Conservation (phyloP, 2,888 invertebrate genomes). For the Protonemura montana region DNA sequence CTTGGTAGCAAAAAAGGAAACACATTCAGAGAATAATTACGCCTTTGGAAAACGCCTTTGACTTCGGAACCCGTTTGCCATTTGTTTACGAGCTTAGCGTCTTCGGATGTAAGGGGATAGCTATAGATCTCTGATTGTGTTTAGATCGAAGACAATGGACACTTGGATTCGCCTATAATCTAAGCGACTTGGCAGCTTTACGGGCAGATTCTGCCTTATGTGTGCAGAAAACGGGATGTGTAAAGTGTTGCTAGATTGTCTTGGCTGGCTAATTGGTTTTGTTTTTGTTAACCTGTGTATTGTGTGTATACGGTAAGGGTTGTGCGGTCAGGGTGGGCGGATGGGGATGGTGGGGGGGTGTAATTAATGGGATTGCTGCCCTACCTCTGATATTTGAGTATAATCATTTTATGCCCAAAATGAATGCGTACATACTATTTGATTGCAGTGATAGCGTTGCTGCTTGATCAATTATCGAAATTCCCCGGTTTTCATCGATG, state of each 20-base stretch:
- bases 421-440: neutral
- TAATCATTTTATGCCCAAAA: neutral
- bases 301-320: neutral
- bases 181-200: no score
- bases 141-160: no score
- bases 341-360: neutral
- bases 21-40: neutral
- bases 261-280: neutral
- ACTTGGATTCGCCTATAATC: no score
- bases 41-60: neutral
- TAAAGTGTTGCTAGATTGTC: neutral
- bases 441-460: neutral
- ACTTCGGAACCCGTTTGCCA: neutral
- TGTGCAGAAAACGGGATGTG: neutral
- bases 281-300: neutral
- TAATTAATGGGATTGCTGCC: neutral
- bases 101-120: neutral
- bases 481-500: neutral
- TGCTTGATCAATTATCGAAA: neutral
- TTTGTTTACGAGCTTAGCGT: neutral
- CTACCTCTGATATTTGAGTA: neutral
- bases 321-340: neutral
- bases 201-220: no score
- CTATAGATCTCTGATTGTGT: neutral
- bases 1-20: neutral